A percentile compares a stretch with the other conserved stretches of the same genome.
Evolutionary conservation across 2,888 invertebrate genomes (phyloP).

Genomic region (Spisula subtruncata): DNA sequence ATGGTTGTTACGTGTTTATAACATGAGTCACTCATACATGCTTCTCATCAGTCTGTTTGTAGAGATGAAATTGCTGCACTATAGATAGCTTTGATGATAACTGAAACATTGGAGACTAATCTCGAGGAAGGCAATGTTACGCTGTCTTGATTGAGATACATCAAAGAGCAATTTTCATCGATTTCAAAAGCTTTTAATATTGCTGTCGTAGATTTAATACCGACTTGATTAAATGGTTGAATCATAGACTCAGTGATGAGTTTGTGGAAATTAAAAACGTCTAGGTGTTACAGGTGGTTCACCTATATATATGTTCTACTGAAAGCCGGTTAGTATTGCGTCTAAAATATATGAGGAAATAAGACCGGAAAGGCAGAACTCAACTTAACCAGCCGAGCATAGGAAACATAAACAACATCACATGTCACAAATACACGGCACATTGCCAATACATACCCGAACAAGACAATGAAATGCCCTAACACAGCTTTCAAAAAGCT

Average conservation of each 20-base stretch:
- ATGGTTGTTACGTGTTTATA: conserved; percentile 47
- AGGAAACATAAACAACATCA: too few species aligned
- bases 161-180: conserved; percentile 1
- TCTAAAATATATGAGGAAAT: too few species aligned
- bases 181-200: conserved; percentile 36
- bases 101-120: conserved; percentile 4
- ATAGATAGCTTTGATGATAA: conserved; percentile 44
- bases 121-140: neutral
- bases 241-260: neutral
- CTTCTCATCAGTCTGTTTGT: conserved; percentile 35
- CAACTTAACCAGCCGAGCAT: too few species aligned
- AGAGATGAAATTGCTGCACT: conserved; percentile 42
- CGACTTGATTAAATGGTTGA: conserved; percentile 14
- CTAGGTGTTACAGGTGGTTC: conserved; percentile 11
- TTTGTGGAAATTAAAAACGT: conserved; percentile 22
- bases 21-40: conserved; percentile 41
- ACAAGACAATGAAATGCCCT: too few species aligned
- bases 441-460: too few species aligned
- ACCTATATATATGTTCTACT: neutral
- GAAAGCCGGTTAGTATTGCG: neutral
- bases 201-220: conserved; percentile 14
- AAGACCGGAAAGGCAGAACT: too few species aligned
- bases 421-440: too few species aligned
- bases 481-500: too few species aligned
- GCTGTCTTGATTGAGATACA: neutral